Base-by-base conservation (phyloP, 1,140 invertebrate species). In the Heliconius eleuchia region DNA sequence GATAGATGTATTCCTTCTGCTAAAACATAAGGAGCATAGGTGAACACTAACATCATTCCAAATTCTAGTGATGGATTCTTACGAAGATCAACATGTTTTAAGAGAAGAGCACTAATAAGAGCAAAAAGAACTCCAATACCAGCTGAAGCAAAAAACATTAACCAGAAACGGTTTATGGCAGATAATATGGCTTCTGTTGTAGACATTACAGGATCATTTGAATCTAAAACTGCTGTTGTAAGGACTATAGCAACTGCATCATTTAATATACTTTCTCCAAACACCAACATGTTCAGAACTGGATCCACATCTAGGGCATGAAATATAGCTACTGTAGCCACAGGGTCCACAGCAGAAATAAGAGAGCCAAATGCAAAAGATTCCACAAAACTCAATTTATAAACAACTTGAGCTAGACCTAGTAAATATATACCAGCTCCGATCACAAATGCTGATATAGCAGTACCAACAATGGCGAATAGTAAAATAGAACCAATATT, bases 31-130 rank as follows among this genome's bases (percentile, higher is more conserved):
- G 99, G 99, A 8, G 98, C 97, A 95, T 99, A 99, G 19, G 99
- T 99, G 88, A 99, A 99, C 18, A 99, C 98, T 27, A 99, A 95
- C 97, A 99, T 99, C 95, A 99, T 97, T 52, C 98, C 99, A 96
- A 99, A 99, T 95, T 99, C 99, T 57, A 99, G 95, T 8, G 99
- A 99, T 0, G 99, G 99, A 95, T 99, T 99, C 94, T 99, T 99
- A 57, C 99, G 95, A 19, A 99, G 95, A 95, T 99, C 98, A 81
- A 99, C 96, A 95, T 99, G 98, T 95, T 99, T 99, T 37, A 99
- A 95, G 52, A 99, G 95, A 42, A 99, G 94, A 52, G 99, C 99
- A 95, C 98, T 99, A 23, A 98, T 96, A 5, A 99, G 95, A 23
- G 99, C 99, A 95, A 99, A 99, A 19, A 98, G 95, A 13, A 99